These are phyloP conservation scores for Trissoscelio sp. DNA, from an alignment of 2,888 invertebrate genomes.

Conservation along the genomic window DNA sequence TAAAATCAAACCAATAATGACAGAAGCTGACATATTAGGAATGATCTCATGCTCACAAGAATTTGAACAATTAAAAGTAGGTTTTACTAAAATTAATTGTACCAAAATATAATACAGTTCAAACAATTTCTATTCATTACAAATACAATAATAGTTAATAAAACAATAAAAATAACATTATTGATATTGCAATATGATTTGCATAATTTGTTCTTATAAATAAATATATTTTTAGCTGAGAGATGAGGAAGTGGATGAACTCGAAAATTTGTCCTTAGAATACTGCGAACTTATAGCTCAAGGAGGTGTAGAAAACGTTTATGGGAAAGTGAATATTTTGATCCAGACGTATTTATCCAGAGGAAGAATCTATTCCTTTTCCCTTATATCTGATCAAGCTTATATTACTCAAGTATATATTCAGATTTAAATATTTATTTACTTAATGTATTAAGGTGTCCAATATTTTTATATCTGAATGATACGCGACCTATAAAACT, in stretches of 20 bases:
- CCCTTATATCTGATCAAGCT: slow-evolving; percentile 92
- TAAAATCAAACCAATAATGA: slow-evolving; percentile 91
- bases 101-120: too few relatives aligned
- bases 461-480: too few relatives aligned
- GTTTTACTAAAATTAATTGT: neutral
- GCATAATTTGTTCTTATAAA: too few relatives aligned
- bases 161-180: too few relatives aligned
- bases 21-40: slow-evolving; percentile 92
- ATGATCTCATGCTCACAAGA: slow-evolving; percentile 97
- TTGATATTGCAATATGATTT: too few relatives aligned
- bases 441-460: neutral
- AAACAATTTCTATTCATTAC: too few relatives aligned
- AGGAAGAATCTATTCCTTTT: slow-evolving; percentile 91
- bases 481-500: too few relatives aligned
- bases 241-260: slow-evolving; percentile 96
- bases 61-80: slow-evolving; percentile 96
- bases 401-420: slow-evolving; percentile 57
- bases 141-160: too few relatives aligned
- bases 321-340: slow-evolving; percentile 97
- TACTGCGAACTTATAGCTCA: slow-evolving; percentile 91
- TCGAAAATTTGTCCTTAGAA: slow-evolving; percentile 90
- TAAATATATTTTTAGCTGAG: slow-evolving; percentile 85
- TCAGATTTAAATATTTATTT: neutral
- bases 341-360: slow-evolving; percentile 95
- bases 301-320: slow-evolving; percentile 94